Base-by-base conservation (phyloP, 2,888 invertebrate species). In the Andrena trimmerana region DNA sequence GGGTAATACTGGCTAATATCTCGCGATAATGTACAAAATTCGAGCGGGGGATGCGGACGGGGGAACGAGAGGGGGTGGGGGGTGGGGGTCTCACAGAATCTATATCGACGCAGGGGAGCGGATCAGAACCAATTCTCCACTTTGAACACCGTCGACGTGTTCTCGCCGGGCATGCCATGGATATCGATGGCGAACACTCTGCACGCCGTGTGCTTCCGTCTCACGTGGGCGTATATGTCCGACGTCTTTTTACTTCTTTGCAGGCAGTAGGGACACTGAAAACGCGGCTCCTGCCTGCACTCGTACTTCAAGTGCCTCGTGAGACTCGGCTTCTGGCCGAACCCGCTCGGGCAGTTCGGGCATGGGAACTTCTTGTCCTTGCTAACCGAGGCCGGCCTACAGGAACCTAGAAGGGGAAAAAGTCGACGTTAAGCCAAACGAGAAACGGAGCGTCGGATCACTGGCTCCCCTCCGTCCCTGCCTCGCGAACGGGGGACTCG, bases 221-320 rank as follows among this genome's bases (percentile, higher is more conserved):
- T 86, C 2, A 93, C 90, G 77, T 94, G 93, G 20, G 92, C 90
- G 31, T 92, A 89, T 16, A 93, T 90, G 71, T 93, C 92, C 2
- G 92, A 92, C 10, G 93, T 89, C 65, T 92, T 90, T 73, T 90
- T 90, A 24, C 91, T 90, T 1, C 78, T 82, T 57, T 91, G 91
- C n/a, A 88, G 88, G 81, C 94, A 94, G 74, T 90, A 91, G 0
- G 92, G 91, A 74, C 93, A 93, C 73, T 89, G 87, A 86, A 93
- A 94, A 66, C 93, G 91, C 54, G 94, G 91, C 62, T 89, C 88
- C 73, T 90, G 90, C 36, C 91, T 91, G 68, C 93, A 93, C 77
- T 93, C 92, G 83, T 90, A 91, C 77, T 89, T 90, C 75, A 90
- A 83, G 70, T 93, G 93, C 29, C 91, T 88, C 67, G 88, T 88